Evolutionary conservation across 2,888 invertebrate species (phyloP).

Genomic region (Nomada ferruginata): DNA sequence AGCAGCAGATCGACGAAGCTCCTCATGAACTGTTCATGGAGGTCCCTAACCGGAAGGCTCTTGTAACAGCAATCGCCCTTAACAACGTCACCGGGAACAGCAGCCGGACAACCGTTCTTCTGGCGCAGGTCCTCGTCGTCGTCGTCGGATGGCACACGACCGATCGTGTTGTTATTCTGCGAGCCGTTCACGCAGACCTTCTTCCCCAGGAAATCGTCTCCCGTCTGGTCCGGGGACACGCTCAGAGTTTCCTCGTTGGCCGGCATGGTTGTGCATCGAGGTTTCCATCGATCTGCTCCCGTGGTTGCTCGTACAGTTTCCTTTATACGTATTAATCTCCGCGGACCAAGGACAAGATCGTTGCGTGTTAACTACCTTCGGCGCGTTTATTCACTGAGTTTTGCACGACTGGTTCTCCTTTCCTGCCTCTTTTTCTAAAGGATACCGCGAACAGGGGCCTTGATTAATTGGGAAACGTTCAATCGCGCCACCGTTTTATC

Average conservation of each 20-base stretch:
- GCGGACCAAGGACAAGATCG: slow-evolving; percentile 79
- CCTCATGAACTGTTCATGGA: slow-evolving; percentile 90
- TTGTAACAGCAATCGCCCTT: slow-evolving; percentile 26
- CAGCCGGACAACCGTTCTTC: not conserved
- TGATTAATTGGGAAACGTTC: slow-evolving; percentile 27
- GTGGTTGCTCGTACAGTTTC: slow-evolving; percentile 71
- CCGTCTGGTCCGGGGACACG: slow-evolving; percentile 62
- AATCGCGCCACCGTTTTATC: not conserved
- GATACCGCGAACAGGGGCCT: not conserved
- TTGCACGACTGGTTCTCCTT: slow-evolving; percentile 35
- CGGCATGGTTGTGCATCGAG: slow-evolving; percentile 74
- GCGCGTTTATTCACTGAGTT: slow-evolving; percentile 35
- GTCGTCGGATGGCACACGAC: not conserved
- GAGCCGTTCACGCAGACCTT: not conserved
- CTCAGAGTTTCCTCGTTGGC: slow-evolving; percentile 72
- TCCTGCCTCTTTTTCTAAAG: slow-evolving; percentile 16
- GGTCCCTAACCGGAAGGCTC: slow-evolving; percentile 87
- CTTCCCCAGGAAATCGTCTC: not conserved
- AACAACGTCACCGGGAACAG: not conserved
- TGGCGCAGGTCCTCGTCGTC: slow-evolving; percentile 4
- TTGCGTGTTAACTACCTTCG: slow-evolving; percentile 46
- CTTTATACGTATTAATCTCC: slow-evolving; percentile 80
- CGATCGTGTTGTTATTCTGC: not conserved
- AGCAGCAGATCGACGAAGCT: slow-evolving; percentile 90
- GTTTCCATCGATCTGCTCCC: slow-evolving; percentile 73